Evolutionary conservation across 2,888 invertebrate genomes (phyloP).

Genomic region (Diplazon laetatorius): DNA sequence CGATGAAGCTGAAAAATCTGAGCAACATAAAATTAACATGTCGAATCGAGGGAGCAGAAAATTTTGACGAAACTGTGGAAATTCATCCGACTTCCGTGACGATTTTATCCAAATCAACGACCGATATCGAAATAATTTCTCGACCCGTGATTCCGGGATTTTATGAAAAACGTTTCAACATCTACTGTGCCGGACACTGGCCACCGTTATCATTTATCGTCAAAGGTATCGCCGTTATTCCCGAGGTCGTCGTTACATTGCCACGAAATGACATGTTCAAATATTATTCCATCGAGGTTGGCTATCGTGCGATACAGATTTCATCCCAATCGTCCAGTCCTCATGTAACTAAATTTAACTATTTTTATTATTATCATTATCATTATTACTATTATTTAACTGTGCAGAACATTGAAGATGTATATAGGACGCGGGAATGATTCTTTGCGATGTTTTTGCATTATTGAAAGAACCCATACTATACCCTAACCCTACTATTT

Average conservation of each 20-base stretch:
- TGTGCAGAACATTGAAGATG: too few species aligned
- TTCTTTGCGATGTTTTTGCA: too few species aligned
- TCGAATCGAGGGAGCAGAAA: conserved; percentile 79
- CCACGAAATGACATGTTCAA: conserved; percentile 81
- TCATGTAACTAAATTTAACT: conserved; percentile 29
- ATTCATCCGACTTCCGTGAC: conserved; percentile 47
- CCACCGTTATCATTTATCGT: conserved; percentile 84
- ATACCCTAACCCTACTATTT: too few species aligned
- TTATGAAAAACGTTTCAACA: conserved; percentile 82
- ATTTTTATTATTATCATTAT: background rate
- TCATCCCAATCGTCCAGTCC: conserved; percentile 43
- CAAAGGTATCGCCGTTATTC: conserved; percentile 85
- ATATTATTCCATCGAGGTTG: conserved; percentile 78
- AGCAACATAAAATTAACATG: conserved; percentile 83
- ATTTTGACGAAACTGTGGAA: conserved; percentile 67
- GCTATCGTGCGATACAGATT: conserved; percentile 83
- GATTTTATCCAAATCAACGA: conserved; percentile 31
- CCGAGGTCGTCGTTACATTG: conserved; percentile 85
- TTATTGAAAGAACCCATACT: too few species aligned
- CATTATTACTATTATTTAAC: too few species aligned
- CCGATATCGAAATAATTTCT: conserved; percentile 79
- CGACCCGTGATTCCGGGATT: conserved; percentile 85
- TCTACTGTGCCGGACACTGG: conserved; percentile 75
- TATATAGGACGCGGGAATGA: too few species aligned
- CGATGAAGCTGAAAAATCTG: conserved; percentile 83